A percentile compares a stretch with the other conserved stretches of the same genome.
phyloP scores from a whole-genome alignment of 2,797 vertebrate species.

The Malacoraja senta region DNA sequence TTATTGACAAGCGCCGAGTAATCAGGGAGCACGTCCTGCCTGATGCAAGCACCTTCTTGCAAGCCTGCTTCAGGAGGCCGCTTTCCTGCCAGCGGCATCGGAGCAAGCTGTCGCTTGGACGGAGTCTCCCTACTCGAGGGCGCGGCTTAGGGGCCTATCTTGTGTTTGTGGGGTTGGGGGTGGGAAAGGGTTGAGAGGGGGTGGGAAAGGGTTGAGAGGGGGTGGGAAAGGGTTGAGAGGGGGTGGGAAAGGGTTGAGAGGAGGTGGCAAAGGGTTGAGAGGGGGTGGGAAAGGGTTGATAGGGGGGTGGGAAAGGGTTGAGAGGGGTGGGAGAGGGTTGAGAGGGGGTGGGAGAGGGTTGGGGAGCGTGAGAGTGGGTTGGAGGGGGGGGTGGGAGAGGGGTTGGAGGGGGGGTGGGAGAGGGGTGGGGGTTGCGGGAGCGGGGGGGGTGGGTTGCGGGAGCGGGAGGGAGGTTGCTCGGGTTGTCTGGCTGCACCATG shows the following conservation, averaged over 20 bases:
- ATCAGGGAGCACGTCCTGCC: not conserved
- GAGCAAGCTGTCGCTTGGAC: not conserved
- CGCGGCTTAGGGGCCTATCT: not conserved
- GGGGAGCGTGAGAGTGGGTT: not conserved
- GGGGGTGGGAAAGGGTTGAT: too few relatives aligned
- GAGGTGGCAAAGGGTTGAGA: too few relatives aligned
- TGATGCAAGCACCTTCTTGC: not conserved
- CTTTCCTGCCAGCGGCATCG: not conserved
- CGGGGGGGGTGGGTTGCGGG: not conserved
- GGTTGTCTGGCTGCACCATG: not conserved
- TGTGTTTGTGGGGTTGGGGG: not conserved
- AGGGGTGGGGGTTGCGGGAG: too few relatives aligned
- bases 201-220: not conserved
- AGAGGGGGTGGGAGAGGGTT: too few relatives aligned
- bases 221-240: too few relatives aligned
- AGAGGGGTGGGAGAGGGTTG: too few relatives aligned
- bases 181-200: not conserved
- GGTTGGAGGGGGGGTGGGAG: too few relatives aligned
- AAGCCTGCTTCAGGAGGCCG: constrained; percentile 21
- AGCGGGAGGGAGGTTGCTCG: too few relatives aligned
- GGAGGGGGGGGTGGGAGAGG: too few relatives aligned
- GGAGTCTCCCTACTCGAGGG: not conserved
- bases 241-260: too few relatives aligned
- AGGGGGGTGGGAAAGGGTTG: not conserved
- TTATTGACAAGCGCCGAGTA: not conserved